Evolutionary conservation across 2,888 invertebrate genomes (phyloP).

Genomic region (Cephalotes varians): DNA sequence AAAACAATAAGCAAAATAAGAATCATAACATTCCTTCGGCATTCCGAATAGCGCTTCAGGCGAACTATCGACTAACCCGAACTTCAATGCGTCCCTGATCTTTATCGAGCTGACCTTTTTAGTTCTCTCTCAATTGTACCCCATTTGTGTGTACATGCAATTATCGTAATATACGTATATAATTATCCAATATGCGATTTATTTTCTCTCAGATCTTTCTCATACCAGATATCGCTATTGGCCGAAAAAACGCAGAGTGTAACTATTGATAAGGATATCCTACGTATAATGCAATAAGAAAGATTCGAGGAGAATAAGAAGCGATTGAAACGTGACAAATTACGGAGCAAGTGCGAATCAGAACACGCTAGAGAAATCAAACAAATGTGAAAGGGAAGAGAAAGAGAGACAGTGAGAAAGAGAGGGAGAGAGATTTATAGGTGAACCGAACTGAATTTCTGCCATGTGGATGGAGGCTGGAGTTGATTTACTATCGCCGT

Average conservation of each 20-base stretch:
- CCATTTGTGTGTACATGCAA: too few relatives aligned
- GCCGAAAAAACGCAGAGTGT: not conserved
- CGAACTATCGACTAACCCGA: constrained; percentile 29
- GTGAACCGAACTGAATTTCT: constrained; percentile 45
- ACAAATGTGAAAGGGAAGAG: constrained; percentile 15
- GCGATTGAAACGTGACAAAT: constrained; percentile 45
- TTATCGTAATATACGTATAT: too few relatives aligned
- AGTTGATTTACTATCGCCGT: constrained; percentile 44
- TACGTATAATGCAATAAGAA: constrained; percentile 18
- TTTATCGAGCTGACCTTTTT: constrained; percentile 39
- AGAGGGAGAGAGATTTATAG: constrained; percentile 36
- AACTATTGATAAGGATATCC: constrained; percentile 17
- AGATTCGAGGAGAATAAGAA: constrained; percentile 12
- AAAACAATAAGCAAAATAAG: constrained; percentile 20
- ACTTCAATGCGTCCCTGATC: constrained; percentile 33
- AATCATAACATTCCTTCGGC: constrained; percentile 21
- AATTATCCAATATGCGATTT: constrained; percentile 31
- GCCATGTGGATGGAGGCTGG: constrained; percentile 43
- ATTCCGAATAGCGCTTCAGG: constrained; percentile 29
- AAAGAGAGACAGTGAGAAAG: not conserved
- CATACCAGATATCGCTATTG: not conserved
- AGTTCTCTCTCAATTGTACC: constrained; percentile 21
- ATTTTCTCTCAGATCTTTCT: not conserved
- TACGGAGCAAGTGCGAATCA: constrained; percentile 23
- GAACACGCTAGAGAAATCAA: constrained; percentile 3